A percentile compares a stretch with the other conserved stretches of the same genome.
These are phyloP conservation scores for Drosophila baimaii DNA, from an alignment of 1,140 invertebrate genomes.

Conservation along the genomic window DNA sequence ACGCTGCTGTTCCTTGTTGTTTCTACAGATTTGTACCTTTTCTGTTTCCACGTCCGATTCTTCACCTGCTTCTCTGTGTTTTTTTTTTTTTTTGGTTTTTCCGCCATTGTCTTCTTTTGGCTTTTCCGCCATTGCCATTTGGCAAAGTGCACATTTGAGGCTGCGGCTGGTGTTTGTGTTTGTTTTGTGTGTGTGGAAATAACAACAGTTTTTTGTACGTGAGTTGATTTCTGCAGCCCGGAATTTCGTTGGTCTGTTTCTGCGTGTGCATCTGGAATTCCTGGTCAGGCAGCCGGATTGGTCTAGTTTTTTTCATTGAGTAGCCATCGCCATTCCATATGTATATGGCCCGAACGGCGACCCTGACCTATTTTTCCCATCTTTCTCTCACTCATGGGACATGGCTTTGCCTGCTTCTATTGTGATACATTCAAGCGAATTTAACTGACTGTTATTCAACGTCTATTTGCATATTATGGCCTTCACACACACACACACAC, in stretches of 20 bases:
- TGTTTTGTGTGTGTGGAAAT: constrained; percentile 58
- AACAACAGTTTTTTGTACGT: constrained; percentile 59
- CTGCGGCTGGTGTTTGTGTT: constrained; percentile 32
- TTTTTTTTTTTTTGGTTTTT: constrained; percentile 10
- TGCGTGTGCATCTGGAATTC: constrained; percentile 30
- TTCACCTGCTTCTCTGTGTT: constrained; percentile 1
- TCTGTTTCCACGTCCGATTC: constrained; percentile 9
- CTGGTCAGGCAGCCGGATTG: constrained; percentile 35
- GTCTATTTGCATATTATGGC: constrained; percentile 54
- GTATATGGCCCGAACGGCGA: constrained; percentile 8
- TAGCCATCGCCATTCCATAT: constrained; percentile 11
- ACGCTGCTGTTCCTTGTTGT: constrained; percentile 27
- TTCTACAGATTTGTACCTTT: constrained; percentile 33
- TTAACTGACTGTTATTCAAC: constrained; percentile 54
- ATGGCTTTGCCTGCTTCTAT: not conserved
- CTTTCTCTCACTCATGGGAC: not conserved
- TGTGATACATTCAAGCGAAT: constrained; percentile 45
- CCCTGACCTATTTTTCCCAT: constrained; percentile 59
- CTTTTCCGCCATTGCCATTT: constrained; percentile 38
- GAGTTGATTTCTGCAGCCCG: constrained; percentile 60
- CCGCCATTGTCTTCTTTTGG: constrained; percentile 45
- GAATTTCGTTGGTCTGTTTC: constrained; percentile 14
- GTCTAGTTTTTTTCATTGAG: constrained; percentile 47
- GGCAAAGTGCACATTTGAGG: constrained; percentile 68
- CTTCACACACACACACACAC: constrained; percentile 30